Conservation (phyloP, 2,888 invertebrate genomes). For the Brenthis ino region DNA sequence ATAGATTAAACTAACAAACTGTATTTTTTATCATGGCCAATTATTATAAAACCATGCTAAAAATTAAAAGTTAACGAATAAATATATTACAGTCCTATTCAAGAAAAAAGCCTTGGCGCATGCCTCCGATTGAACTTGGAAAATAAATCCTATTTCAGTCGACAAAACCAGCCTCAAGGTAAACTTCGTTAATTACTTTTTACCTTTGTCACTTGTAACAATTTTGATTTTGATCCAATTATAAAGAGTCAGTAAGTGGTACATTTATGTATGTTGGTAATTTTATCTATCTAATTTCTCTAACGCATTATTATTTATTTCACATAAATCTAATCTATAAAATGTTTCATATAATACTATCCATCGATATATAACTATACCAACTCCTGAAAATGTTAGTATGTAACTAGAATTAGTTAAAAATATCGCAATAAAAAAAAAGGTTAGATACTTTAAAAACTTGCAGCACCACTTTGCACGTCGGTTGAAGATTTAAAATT, state of each 20-base stretch:
- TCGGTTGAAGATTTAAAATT: constrained; percentile 10
- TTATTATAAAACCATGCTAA: too few relatives aligned
- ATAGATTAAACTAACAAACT: too few relatives aligned
- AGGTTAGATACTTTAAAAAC: too few relatives aligned
- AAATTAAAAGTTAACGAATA: neutral
- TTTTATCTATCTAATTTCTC: neutral
- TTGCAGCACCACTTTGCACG: neutral
- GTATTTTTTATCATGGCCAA: too few relatives aligned
- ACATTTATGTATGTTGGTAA: neutral
- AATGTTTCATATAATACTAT: too few relatives aligned
- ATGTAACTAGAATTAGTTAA: too few relatives aligned
- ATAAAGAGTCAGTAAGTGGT: constrained; percentile 18
- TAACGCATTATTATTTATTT: too few relatives aligned
- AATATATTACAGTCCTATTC: constrained; percentile 27
- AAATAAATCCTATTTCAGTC: constrained; percentile 50
- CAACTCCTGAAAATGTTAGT: too few relatives aligned
- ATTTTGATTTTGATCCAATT: constrained; percentile 34
- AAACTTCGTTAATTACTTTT: constrained; percentile 40
- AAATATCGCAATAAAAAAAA: too few relatives aligned
- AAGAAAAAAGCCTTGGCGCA: constrained; percentile 39
- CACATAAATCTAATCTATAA: too few relatives aligned
- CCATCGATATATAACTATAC: too few relatives aligned
- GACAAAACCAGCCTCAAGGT: constrained; percentile 30
- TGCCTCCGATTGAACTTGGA: constrained; percentile 65
- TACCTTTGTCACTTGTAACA: constrained; percentile 32